Percentiles rank a stretch among this genome's conserved stretches.
Evolutionary conservation across 1,140 invertebrate species (phyloP).

Genomic region (Colletes latitarsis): DNA sequence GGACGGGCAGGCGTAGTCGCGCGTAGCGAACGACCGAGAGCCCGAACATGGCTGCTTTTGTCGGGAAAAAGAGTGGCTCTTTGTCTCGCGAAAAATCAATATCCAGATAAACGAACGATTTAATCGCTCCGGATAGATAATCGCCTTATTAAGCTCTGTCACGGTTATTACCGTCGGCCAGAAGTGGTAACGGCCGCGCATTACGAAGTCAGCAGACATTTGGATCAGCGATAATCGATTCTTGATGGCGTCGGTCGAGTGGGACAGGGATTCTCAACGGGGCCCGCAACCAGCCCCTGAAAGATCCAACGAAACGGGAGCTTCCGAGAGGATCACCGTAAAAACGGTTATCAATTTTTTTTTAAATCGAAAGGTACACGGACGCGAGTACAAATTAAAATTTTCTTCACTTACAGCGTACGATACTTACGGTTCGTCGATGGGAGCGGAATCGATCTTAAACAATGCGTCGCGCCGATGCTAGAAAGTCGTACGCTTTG

Average conservation of each 20-base stretch:
- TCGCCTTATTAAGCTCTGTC: slow-evolving; percentile 36
- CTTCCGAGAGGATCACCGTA: too few relatives aligned
- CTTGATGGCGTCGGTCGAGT: too few relatives aligned
- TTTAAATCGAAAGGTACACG: too few relatives aligned
- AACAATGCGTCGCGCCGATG: background rate
- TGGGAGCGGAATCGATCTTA: too few relatives aligned
- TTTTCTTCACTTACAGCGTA: too few relatives aligned
- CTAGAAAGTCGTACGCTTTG: background rate
- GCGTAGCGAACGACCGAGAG: slow-evolving; percentile 55
- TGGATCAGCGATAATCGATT: too few relatives aligned
- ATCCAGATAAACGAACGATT: slow-evolving; percentile 48
- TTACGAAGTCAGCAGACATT: background rate
- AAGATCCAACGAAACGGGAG: too few relatives aligned
- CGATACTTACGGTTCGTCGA: too few relatives aligned
- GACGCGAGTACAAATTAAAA: too few relatives aligned
- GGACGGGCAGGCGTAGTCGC: slow-evolving; percentile 58
- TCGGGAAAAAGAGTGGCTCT: slow-evolving; percentile 24
- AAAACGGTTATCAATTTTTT: too few relatives aligned
- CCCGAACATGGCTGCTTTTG: slow-evolving; percentile 46
- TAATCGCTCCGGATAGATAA: slow-evolving; percentile 32
- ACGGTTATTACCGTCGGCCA: slow-evolving; percentile 18
- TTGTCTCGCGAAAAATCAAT: slow-evolving; percentile 47
- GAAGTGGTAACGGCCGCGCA: background rate
- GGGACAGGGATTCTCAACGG: too few relatives aligned
- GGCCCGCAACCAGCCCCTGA: too few relatives aligned